Base-by-base conservation (phyloP, 2,797 vertebrate genomes). In the Siniperca undulata region DNA sequence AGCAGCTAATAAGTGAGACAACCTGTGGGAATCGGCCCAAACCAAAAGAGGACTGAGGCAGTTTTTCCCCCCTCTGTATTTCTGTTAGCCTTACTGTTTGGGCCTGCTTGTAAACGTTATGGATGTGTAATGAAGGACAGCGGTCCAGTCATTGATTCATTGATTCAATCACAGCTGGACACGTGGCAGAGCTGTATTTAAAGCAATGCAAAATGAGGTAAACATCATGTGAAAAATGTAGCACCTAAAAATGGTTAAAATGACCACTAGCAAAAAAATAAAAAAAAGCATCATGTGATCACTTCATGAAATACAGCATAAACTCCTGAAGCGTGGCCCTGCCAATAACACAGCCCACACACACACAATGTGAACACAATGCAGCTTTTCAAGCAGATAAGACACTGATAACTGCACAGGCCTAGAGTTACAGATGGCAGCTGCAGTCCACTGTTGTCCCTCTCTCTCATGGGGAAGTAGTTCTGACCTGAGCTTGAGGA, bases 401-500 rank as follows among this genome's bases (percentile, higher is more conserved):
- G 79, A 74, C 56, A 17, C 80, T 4, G 80, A 90, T 88, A 83
- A 70, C 69, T 27, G 65, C 60, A 0, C 59, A 61, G 62, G 86
- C 82, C 77, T 78, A 58, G 65, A 81, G 82, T 82, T 86, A 80
- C 80, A 85, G 82, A 69, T 55, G 81, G 79, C 91, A 89, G 89
- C 86, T 88, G 85, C 74, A n/a, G 86, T 74, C 17, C 70, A 59
- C 78, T 81, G 68, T 64, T 82, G 78, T 89, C 77, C 70, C 77
- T 46, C 86, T 82, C 82, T 80, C 76, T 79, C 68, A 73, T 50
- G 27, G 81, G 86, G 91, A 91, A 91, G 89, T 85, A 76, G 48
- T 22, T 82, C 70, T 93, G 94, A 95, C 94, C 93, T 76, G 81
- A 77, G 79, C 69, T 46, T 88, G 81, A 95, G 95, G 94, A 94